These are phyloP conservation scores for Cephus cinctus DNA, from an alignment of 1,140 invertebrate genomes.

Conservation along the genomic window DNA sequence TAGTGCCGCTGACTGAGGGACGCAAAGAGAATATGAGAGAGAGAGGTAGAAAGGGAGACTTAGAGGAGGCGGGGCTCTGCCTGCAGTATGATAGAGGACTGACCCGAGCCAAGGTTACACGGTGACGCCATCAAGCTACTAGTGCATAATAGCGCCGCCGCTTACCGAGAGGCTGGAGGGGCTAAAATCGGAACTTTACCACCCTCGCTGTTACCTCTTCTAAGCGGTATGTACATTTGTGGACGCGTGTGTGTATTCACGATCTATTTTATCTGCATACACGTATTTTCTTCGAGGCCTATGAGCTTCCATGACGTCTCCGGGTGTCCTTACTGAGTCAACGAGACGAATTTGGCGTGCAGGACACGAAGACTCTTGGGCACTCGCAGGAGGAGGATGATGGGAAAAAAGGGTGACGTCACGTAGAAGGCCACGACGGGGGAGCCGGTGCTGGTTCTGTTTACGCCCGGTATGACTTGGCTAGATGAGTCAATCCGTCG, in stretches of 20 bases:
- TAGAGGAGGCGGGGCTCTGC: conserved; percentile 29
- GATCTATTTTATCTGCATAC: no score
- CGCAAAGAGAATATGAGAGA: conserved; percentile 4
- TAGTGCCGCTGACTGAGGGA: neutral
- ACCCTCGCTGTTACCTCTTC: conserved; percentile 22
- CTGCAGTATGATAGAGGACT: conserved; percentile 55
- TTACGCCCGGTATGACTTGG: conserved; percentile 31
- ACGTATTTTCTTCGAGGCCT: no score
- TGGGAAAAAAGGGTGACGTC: no score
- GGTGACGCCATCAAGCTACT: conserved; percentile 55
- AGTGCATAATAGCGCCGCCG: conserved; percentile 52
- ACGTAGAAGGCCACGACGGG: no score
- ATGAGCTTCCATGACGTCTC: no score
- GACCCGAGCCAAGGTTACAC: conserved; percentile 56
- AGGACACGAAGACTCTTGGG: no score
- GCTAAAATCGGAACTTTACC: conserved; percentile 33
- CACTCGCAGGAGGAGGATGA: no score
- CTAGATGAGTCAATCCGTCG: conserved; percentile 55
- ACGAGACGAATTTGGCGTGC: no score
- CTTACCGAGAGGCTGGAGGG: conserved; percentile 8
- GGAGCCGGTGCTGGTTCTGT: no score
- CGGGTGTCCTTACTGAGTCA: no score
- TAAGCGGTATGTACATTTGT: no score
- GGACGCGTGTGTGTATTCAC: no score
- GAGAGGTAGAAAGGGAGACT: conserved; percentile 11